Percentiles rank a stretch among this genome's conserved stretches.
These are phyloP conservation scores for Sabatieria punctata DNA, from an alignment of 2,888 invertebrate genomes.

Conservation along the genomic window DNA sequence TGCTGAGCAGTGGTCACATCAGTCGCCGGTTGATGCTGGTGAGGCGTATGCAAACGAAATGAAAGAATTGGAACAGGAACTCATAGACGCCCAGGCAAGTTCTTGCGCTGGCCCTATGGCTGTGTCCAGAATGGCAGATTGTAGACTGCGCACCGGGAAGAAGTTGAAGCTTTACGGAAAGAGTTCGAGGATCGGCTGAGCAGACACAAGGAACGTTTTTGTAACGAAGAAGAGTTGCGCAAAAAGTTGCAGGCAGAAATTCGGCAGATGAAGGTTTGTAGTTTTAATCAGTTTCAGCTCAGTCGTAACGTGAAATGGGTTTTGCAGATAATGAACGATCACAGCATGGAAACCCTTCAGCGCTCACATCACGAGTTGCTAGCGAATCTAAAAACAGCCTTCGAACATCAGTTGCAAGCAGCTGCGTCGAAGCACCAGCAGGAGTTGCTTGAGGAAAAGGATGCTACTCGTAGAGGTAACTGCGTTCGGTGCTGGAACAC, in stretches of 20 bases:
- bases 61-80: constrained; percentile 8
- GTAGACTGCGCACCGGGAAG: constrained; percentile 3
- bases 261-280: constrained; percentile 6
- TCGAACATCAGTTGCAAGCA: not conserved
- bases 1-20: not conserved
- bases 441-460: constrained; percentile 10
- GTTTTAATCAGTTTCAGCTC: not conserved
- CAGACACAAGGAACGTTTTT: not conserved
- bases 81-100: constrained; percentile 8
- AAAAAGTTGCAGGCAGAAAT: constrained; percentile 5
- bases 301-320: no score
- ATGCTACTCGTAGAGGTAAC: constrained; percentile 9
- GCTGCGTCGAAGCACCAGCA: not conserved
- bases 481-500: not conserved
- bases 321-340: constrained; percentile 5
- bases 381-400: not conserved
- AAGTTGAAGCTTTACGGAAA: not conserved
- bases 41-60: constrained; percentile 1
- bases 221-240: not conserved
- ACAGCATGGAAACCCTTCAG: constrained; percentile 5
- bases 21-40: not conserved
- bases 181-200: not conserved
- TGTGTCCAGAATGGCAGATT: not conserved
- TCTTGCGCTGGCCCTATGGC: not conserved
- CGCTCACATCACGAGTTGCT: constrained; percentile 4